Conservation (phyloP, 2,888 invertebrate genomes). For the Spodoptera littoralis region DNA sequence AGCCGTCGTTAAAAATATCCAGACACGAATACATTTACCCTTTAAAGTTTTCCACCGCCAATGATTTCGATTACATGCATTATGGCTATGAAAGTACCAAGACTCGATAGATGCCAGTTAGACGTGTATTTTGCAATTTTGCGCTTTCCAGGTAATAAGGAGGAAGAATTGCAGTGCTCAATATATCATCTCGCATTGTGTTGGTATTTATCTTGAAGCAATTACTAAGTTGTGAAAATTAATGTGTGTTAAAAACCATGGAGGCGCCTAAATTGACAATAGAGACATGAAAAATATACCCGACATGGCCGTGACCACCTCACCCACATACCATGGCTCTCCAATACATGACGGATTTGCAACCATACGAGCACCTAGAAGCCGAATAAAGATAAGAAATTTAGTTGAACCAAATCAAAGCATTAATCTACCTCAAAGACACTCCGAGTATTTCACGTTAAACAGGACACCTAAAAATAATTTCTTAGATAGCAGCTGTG, state of each 20-base stretch:
- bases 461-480: slow-evolving; percentile 81
- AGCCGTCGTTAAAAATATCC: slow-evolving; percentile 18
- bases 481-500: slow-evolving; percentile 80
- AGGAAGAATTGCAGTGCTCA: slow-evolving; percentile 56
- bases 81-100: slow-evolving; percentile 56
- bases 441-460: slow-evolving; percentile 86
- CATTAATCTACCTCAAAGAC: slow-evolving; percentile 83
- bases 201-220: slow-evolving; percentile 27
- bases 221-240: slow-evolving; percentile 12
- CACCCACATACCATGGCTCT: slow-evolving; percentile 83
- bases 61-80: slow-evolving; percentile 56
- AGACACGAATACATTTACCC: slow-evolving; percentile 21
- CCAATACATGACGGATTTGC: slow-evolving; percentile 96
- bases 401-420: slow-evolving; percentile 81
- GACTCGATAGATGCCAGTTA: slow-evolving; percentile 64
- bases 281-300: slow-evolving; percentile 57
- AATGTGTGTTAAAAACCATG: slow-evolving; percentile 23
- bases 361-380: slow-evolving; percentile 92
- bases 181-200: slow-evolving; percentile 45
- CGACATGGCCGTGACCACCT: slow-evolving; percentile 83
- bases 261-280: slow-evolving; percentile 41
- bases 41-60: slow-evolving; percentile 40
- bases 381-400: slow-evolving; percentile 85
- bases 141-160: slow-evolving; percentile 72
- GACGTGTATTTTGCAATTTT: slow-evolving; percentile 71